Evolutionary conservation across 2,113 vertebrate genomes (phyloP).

Genomic region (Talpa occidentalis): DNA sequence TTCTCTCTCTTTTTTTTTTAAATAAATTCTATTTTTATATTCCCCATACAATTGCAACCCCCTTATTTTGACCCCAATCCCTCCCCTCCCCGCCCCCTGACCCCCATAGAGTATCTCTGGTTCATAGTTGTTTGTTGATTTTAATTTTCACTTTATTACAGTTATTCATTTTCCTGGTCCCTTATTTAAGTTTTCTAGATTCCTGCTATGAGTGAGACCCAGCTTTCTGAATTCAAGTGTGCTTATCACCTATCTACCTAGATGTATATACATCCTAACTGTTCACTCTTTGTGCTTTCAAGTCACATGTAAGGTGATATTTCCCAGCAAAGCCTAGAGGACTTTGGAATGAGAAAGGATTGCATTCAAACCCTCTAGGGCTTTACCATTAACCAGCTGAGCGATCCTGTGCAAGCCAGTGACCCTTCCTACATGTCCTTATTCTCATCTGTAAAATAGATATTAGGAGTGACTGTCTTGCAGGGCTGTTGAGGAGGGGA

Average conservation of each 20-base stretch:
- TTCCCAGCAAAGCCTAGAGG: neutral
- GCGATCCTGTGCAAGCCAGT: neutral
- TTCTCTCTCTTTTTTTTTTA: too few relatives aligned
- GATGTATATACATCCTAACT: neutral
- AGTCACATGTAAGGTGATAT: neutral
- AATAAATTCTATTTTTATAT: too few relatives aligned
- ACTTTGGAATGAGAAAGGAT: neutral
- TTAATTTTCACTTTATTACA: too few relatives aligned
- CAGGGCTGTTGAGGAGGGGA: fast-evolving
- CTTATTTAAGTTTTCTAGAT: too few relatives aligned
- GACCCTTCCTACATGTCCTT: neutral
- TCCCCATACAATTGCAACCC: too few relatives aligned
- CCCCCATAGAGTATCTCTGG: too few relatives aligned
- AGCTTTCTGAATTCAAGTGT: neutral
- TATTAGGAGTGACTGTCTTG: neutral
- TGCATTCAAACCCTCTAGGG: neutral
- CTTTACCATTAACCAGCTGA: neutral
- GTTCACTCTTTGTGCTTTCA: neutral
- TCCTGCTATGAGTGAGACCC: neutral
- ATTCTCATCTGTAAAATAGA: neutral
- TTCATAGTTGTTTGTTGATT: too few relatives aligned
- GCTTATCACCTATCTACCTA: neutral
- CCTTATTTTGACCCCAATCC: too few relatives aligned
- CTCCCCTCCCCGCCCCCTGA: too few relatives aligned
- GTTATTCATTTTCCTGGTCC: too few relatives aligned